phyloP scores from a whole-genome alignment of 35 echinoderm and acorn worm species.

The Heliocidaris erythrogramma region DNA sequence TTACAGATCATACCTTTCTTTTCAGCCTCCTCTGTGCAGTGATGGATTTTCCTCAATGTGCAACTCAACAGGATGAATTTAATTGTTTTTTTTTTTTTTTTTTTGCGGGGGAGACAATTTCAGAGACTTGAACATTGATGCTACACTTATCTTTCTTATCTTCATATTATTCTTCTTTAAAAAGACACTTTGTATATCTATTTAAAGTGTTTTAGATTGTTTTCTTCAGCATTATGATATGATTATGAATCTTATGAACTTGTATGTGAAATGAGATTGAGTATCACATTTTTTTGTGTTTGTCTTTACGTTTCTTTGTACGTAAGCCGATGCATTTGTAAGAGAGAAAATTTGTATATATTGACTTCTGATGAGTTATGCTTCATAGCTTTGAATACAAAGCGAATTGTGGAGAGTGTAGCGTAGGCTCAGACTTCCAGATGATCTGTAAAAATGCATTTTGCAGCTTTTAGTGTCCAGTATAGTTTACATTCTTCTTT shows the following conservation, averaged over 20 bases:
- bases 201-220: neutral
- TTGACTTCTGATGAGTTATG: neutral
- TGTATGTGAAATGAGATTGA: neutral
- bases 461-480: neutral
- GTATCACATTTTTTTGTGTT: neutral
- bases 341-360: neutral
- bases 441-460: neutral
- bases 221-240: constrained; percentile 11
- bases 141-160: neutral
- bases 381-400: neutral
- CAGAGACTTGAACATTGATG: neutral
- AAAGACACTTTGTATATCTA: neutral
- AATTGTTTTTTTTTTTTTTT: no score
- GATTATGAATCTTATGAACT: neutral
- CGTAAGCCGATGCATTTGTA: constrained; percentile 9
- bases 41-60: neutral
- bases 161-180: neutral
- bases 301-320: constrained; percentile 12
- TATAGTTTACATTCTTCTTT: neutral
- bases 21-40: no score
- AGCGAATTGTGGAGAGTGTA: neutral
- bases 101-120: neutral
- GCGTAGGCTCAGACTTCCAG: neutral
- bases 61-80: neutral
- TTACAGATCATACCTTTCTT: no score